Base-by-base conservation (phyloP, 2,113 vertebrate genomes). In the Forbesichthys agassizii region DNA sequence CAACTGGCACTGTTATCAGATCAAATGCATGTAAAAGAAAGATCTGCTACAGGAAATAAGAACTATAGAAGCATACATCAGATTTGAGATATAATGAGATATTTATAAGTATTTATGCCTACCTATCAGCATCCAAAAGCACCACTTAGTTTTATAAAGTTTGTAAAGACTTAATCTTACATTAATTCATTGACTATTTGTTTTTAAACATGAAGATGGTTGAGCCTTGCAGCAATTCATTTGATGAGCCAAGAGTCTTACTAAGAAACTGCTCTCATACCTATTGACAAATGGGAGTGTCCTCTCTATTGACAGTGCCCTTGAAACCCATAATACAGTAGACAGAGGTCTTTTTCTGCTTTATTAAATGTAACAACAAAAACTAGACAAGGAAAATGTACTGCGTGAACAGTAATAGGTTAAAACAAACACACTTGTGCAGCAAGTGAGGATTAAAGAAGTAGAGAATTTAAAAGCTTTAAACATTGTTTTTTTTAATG, bases 301-400 rank as follows among this genome's bases (percentile, higher is more conserved):
- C 80, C 70, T 61, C 62, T 66, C 63, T 73, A 71, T 79, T 83
- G 73, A 83, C 68, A 51, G 68, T 79, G 75, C 75, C 75, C 83
- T 86, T 86, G 83, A 88, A 81, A 70, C 57, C 67, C 66, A 72
- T 68, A 72, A 77, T 9, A 18, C 55, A 10, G 36, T 49, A 64
- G 77, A 74, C 69, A 63, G 55, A 69, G 70, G 66, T 46, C 64
- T 42, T 72, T 82, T 80, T 84, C 71, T 84, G 75, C 59, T 69
- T 83, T 82, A 84, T 84, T 84, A 75, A 79, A 84, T 84, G 77
- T 74, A 70, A 76, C 72, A 80, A 86, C 74, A 84, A 84, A 84
- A 79, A 78, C 69, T 61, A 55, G 48, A 61, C 53, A 81, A 53
- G 46, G 51, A 27, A 55, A 11, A 58, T 70, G 60, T 64, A 66